Evolutionary conservation across 2,113 vertebrate species (phyloP).

Genomic region (Crotalus helleri): DNA sequence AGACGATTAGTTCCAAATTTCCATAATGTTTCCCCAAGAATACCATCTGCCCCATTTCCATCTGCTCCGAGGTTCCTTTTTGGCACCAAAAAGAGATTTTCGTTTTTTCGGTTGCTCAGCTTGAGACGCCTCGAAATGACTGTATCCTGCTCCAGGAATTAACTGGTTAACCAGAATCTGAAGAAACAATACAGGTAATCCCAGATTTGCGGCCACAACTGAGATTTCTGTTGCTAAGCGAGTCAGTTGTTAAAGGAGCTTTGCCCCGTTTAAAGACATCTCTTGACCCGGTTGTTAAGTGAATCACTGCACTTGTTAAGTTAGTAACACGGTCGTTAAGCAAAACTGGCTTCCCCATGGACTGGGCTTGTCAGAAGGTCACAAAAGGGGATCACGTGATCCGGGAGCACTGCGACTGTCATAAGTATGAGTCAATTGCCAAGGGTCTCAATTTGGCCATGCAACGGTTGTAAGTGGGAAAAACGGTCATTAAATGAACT

Average conservation of each 20-base stretch:
- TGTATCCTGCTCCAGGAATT: neutral
- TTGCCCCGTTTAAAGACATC: too few species aligned
- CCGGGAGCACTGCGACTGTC: neutral
- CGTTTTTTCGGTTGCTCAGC: neutral
- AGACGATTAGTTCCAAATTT: neutral
- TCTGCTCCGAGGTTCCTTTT: fast-evolving
- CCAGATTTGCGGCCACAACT: too few species aligned
- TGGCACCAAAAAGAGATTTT: neutral
- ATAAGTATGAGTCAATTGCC: neutral
- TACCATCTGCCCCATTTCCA: neutral
- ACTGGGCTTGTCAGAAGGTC: too few species aligned
- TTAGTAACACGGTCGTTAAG: too few species aligned
- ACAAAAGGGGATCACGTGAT: neutral
- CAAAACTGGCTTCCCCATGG: too few species aligned
- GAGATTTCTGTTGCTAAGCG: too few species aligned
- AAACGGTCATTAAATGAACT: neutral
- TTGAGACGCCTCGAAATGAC: neutral
- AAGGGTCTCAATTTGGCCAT: neutral
- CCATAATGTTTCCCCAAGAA: neutral
- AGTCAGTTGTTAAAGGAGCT: too few species aligned
- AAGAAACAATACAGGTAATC: neutral
- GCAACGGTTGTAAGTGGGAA: neutral
- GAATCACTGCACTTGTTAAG: too few species aligned
- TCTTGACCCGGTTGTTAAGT: too few species aligned
- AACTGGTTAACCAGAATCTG: slow-evolving; percentile 23